Percentiles rank a stretch among this genome's conserved stretches.
These are phyloP conservation scores for Osmerus mordax DNA, from an alignment of 2,113 vertebrate genomes.

Conservation along the genomic window DNA sequence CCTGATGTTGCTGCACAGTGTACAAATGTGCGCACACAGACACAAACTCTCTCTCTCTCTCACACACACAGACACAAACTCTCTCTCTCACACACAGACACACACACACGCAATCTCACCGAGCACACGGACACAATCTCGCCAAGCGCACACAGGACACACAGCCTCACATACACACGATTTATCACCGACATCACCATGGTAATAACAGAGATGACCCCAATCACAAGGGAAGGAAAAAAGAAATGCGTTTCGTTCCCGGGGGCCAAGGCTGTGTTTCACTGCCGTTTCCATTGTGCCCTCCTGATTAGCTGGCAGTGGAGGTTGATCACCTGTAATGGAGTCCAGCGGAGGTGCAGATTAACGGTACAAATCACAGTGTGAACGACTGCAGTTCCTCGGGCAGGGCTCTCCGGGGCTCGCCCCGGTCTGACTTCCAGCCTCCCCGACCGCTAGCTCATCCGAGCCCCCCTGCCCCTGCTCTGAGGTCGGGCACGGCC, in stretches of 20 bases:
- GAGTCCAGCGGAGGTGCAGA: conserved; percentile 47
- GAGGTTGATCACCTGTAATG: conserved; percentile 53
- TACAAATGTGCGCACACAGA: background rate
- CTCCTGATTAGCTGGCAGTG: conserved; percentile 46
- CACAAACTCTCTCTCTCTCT: background rate
- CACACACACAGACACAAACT: conserved; percentile 9
- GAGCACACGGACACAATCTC: background rate
- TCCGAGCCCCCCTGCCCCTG: background rate
- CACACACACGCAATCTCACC: conserved; percentile 7
- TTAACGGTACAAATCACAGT: conserved; percentile 61
- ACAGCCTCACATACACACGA: conserved; percentile 8
- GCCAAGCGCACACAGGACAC: conserved; percentile 19
- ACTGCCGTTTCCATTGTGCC: conserved; percentile 35
- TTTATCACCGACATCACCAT: conserved; percentile 49
- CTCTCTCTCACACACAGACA: background rate
- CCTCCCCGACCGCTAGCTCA: no score
- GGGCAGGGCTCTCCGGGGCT: no score
- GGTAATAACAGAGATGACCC: conserved; percentile 64
- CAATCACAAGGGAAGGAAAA: conserved; percentile 57
- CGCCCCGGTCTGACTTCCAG: no score
- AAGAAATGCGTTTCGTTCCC: conserved; percentile 34
- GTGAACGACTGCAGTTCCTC: conserved; percentile 32
- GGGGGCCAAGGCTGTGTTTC: conserved; percentile 43
- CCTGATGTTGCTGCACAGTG: conserved; percentile 18
- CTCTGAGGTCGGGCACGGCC: background rate